Evolutionary conservation across 2,888 invertebrate genomes (phyloP), one percentile per base, ranked within the genome.

Genomic region (Papilio demoleus): DNA sequence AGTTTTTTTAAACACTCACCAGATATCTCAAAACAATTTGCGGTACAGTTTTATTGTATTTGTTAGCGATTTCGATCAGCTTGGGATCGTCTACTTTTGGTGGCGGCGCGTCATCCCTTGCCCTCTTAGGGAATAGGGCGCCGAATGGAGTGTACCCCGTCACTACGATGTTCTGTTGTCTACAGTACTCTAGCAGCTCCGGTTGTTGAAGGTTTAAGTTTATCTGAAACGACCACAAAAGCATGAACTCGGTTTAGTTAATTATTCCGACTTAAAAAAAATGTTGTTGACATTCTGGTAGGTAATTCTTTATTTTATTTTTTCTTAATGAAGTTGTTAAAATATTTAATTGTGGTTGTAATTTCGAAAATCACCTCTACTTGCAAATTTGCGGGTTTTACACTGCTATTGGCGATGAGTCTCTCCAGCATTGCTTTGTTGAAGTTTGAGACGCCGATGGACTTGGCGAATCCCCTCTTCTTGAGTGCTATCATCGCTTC

Each of bases 401-500:
- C 94, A 81, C 70, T 78, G 79, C 59, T 93, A 84, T 63, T 94
- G 45, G 71, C 31, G 5, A 82, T 67, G 2, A 97, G 78, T 53
- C 95, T 88, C 19, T 94, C 89, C 14, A 97, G 83, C 83, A 97
- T 96, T 50, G 93, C 84, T 64, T 92, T 92, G 84, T 96, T 97
- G 83, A 97, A 97, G 85, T 97, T 97, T 70, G 96, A 96, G 34
- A 97, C 81, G 1, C 97, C 97, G 75, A 97, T 95, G 67, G 95
- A 94, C 76, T 93, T 94, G 0, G 93, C 85, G 27, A 96, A 86
- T 0, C 96, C 95, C 45, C 93, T 89, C 22, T 88, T 84, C 6
- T 94, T 92, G 17, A 95, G 93, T 67, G 93, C 92, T 73, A 96
- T 94, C 95, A 97, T 94, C 0, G 92, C 96, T 75, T 93, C 89